Percentiles rank a stretch among this genome's conserved stretches.
phyloP scores from a whole-genome alignment of 2,797 vertebrate genomes.

The Philypnodon macrostomus region DNA sequence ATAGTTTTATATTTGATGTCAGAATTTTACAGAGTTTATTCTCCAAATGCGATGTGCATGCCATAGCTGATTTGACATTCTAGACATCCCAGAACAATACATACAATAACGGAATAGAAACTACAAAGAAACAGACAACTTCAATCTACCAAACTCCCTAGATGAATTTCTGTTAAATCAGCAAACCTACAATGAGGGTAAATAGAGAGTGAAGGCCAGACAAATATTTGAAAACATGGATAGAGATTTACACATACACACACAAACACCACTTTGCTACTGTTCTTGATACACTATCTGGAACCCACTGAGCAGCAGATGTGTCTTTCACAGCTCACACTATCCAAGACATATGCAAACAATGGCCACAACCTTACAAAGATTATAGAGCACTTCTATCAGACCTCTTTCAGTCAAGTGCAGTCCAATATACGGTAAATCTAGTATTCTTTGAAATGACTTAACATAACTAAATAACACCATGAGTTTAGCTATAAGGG shows the following conservation, averaged over 20 bases:
- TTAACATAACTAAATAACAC: constrained; percentile 14
- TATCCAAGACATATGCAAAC: constrained; percentile 79
- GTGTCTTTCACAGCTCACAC: constrained; percentile 79
- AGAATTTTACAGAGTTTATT: constrained; percentile 23
- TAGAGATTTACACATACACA: constrained; percentile 46
- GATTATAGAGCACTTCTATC: constrained; percentile 71
- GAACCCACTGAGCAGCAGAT: constrained; percentile 72
- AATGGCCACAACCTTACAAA: constrained; percentile 81
- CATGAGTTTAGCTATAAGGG: constrained; percentile 15
- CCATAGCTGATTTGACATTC: no score
- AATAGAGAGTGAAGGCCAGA: constrained; percentile 85
- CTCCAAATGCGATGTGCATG: constrained; percentile 12
- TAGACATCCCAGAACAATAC: constrained; percentile 8
- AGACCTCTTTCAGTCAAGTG: constrained; percentile 56
- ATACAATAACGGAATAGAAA: constrained; percentile 4
- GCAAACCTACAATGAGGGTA: constrained; percentile 81
- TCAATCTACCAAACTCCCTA: constrained; percentile 51
- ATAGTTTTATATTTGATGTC: constrained; percentile 44
- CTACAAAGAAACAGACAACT: background rate
- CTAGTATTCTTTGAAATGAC: background rate
- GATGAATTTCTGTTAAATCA: constrained; percentile 77
- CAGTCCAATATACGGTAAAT: constrained; percentile 22
- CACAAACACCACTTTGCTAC: constrained; percentile 27
- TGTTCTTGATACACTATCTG: constrained; percentile 40
- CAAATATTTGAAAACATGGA: constrained; percentile 88